Conservation (phyloP, 2,888 invertebrate genomes). For the Graphium colonna region DNA sequence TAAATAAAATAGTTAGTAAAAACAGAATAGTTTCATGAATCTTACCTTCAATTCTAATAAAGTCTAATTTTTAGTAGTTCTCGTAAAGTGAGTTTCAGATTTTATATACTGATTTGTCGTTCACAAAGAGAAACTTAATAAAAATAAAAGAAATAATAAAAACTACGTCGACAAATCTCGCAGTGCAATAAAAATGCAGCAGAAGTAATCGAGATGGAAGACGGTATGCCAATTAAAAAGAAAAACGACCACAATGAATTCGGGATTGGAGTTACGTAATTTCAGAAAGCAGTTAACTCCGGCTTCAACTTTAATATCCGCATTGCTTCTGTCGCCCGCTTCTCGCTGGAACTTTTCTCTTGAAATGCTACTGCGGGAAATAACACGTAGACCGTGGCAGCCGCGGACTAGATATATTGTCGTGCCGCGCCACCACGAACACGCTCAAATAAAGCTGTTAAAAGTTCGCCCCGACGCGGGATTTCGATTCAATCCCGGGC, state of each 20-base stretch:
- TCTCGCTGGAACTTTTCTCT: slow-evolving; percentile 1
- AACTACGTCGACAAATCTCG: too few relatives aligned
- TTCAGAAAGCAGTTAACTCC: slow-evolving; percentile 11
- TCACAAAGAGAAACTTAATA: too few relatives aligned
- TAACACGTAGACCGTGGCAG: slow-evolving; percentile 5
- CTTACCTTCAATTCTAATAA: too few relatives aligned
- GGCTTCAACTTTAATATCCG: slow-evolving; percentile 21
- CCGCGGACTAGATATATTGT: slow-evolving; percentile 1
- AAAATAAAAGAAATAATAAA: too few relatives aligned
- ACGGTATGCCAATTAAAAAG: slow-evolving; percentile 5
- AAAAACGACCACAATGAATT: slow-evolving; percentile 7
- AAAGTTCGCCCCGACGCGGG: neutral
- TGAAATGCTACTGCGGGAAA: slow-evolving; percentile 2
- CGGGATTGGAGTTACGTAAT: slow-evolving; percentile 8
- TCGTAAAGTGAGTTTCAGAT: too few relatives aligned
- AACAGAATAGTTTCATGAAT: too few relatives aligned
- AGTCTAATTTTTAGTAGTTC: too few relatives aligned
- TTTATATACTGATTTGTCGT: too few relatives aligned
- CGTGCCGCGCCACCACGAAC: slow-evolving; percentile 1
- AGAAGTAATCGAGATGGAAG: neutral
- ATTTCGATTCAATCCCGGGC: neutral
- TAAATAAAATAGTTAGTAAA: too few relatives aligned
- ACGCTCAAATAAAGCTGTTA: neutral
- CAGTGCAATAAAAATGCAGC: neutral
- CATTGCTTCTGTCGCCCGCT: slow-evolving; percentile 11